Evolutionary conservation across 2,797 vertebrate genomes (phyloP), one percentile per base, ranked within the genome.

Genomic region (Sebastes elongatus): DNA sequence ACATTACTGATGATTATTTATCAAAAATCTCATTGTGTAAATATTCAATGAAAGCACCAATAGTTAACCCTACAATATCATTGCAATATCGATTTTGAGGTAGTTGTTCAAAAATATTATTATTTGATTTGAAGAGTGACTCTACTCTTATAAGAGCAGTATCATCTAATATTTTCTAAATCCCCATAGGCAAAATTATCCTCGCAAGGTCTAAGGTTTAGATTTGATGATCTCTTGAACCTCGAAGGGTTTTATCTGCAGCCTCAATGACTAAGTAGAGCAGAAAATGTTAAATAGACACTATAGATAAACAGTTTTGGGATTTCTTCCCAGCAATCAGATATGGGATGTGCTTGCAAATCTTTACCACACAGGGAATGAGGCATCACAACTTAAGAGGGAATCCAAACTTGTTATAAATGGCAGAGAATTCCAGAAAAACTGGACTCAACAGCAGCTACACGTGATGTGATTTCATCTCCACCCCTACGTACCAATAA

Each of bases 241-340:
- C 25, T 46, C 0, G 13, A 10, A 64, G 35, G 28, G 22, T 20
- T 61, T 42, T 16, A 23, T 56, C 28, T 7, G 55, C 22, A 20
- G 52, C 13, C 10, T 56, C 11, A 62, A 28, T 67, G 16, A 14
- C 9, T 4, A 13, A 68, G 13, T 27, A 49, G 5, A 8, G 8
- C 14, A 5, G 14, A 73, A 25, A 18, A 70, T 49, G 38, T 49
- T 42, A 38, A 42, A 42, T 4, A 42, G 33, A 38, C 32, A 32
- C 33, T 1, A 20, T 9, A 4, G 13, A 52, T 20, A 20, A 52
- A 0, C 20, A 4, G 0, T 27, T 27, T 7, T 46, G 25, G 25
- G 0, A 22, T 27, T 5, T 53, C 0, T 53, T 53, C 4, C 0
- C 10, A 67, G 55, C 10, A 33, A 18, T 42, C 23, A n/a, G 10